Percentiles rank a stretch among this genome's conserved stretches.
These are phyloP conservation scores for Microctonus hyperodae DNA, from an alignment of 2,888 invertebrate species.

Conservation along the genomic window DNA sequence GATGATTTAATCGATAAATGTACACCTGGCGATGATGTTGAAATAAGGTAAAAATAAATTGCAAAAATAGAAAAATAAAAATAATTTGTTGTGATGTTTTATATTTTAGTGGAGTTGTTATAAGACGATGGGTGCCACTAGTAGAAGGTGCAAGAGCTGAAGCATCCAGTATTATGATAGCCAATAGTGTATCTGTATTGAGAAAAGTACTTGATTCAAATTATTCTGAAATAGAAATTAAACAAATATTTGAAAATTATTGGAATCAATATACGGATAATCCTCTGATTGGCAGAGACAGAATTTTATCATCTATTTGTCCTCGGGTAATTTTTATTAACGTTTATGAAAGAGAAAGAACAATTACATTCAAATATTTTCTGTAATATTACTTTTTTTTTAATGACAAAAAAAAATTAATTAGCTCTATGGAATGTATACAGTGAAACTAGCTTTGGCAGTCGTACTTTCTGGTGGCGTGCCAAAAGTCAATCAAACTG, in stretches of 20 bases:
- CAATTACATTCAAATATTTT: background rate
- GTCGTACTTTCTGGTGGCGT: conserved; percentile 71
- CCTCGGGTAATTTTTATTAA: conserved; percentile 71
- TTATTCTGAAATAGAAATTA: conserved; percentile 66
- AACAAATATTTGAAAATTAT: conserved; percentile 74
- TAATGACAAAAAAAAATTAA: conserved; percentile 15
- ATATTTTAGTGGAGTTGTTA: conserved; percentile 74
- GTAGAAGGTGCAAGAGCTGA: conserved; percentile 70
- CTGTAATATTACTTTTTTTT: conserved; percentile 9
- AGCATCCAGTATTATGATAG: conserved; percentile 63
- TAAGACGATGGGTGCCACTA: conserved; percentile 76
- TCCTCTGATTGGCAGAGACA: conserved; percentile 77
- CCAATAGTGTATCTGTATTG: conserved; percentile 53
- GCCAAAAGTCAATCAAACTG: conserved; percentile 62
- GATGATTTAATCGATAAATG: conserved; percentile 87
- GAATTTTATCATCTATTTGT: conserved; percentile 81
- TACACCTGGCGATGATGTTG: conserved; percentile 89
- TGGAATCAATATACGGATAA: conserved; percentile 73
- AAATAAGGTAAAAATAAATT: conserved; percentile 71
- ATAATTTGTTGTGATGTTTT: conserved; percentile 18
- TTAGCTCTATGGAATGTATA: conserved; percentile 85
- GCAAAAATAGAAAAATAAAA: conserved; percentile 7
- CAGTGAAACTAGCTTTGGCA: conserved; percentile 85
- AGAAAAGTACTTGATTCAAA: conserved; percentile 53
- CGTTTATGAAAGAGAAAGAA: background rate